These are phyloP conservation scores for Chascanopsetta lugubris DNA, from an alignment of 2,113 vertebrate species.

Conservation along the genomic window DNA sequence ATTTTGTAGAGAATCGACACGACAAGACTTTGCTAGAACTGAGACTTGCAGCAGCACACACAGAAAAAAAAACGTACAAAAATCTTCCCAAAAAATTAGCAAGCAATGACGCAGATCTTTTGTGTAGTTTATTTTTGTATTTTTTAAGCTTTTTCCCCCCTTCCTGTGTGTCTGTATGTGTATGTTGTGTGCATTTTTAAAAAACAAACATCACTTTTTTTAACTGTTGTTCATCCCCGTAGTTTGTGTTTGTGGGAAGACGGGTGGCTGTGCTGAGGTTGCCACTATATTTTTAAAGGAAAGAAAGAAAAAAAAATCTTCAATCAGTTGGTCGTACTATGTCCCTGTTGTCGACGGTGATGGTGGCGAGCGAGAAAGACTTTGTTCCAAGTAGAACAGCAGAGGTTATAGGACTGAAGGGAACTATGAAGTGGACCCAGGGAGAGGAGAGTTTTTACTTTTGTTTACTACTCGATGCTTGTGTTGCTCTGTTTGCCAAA, in stretches of 20 bases:
- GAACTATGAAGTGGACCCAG: conserved; percentile 74
- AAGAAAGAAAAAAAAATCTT: conserved; percentile 66
- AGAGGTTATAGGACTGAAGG: conserved; percentile 78
- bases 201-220: conserved; percentile 68
- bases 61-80: conserved; percentile 54
- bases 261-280: conserved; percentile 62
- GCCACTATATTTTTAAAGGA: conserved; percentile 75
- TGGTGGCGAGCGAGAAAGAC: conserved; percentile 53
- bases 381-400: conserved; percentile 70
- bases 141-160: conserved; percentile 75
- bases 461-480: conserved; percentile 75
- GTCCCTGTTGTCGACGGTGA: conserved; percentile 68
- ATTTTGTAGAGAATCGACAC: conserved; percentile 60
- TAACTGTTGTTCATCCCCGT: conserved; percentile 74
- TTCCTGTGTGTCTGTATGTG: conserved; percentile 72
- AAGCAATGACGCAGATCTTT: conserved; percentile 77
- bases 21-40: conserved; percentile 74
- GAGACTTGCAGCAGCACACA: conserved; percentile 75
- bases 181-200: conserved; percentile 77
- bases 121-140: conserved; percentile 87
- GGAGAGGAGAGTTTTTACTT: conserved; percentile 72
- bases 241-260: conserved; percentile 74
- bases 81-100: conserved; percentile 79
- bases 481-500: conserved; percentile 80
- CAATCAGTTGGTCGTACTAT: conserved; percentile 69